Evolutionary conservation across 2,113 vertebrate species (phyloP).

Genomic region (Elgaria multicarinata): DNA sequence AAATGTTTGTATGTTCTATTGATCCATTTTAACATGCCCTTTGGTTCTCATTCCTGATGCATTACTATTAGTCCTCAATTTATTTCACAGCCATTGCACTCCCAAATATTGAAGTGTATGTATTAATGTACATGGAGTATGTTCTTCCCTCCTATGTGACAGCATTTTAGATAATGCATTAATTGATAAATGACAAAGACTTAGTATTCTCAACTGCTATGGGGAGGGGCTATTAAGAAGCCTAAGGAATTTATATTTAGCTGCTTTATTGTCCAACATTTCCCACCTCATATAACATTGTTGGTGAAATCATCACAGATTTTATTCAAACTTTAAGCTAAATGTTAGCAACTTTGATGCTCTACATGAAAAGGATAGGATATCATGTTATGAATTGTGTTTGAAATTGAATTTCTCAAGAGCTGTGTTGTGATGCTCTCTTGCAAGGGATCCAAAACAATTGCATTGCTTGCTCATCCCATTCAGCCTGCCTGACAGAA

Average conservation of each 20-base stretch:
- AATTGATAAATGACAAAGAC: background rate
- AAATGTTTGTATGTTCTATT: conserved; percentile 11
- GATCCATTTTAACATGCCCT: background rate
- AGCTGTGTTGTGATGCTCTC: background rate
- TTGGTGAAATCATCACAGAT: background rate
- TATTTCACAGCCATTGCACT: background rate
- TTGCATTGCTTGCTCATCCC: background rate
- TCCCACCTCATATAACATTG: background rate
- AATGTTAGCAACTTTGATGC: background rate
- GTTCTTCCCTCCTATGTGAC: background rate
- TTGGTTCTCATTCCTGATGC: background rate
- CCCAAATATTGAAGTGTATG: background rate
- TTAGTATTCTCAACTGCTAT: background rate
- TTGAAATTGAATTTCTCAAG: background rate
- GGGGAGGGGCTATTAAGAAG: background rate
- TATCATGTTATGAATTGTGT: background rate
- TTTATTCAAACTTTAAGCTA: background rate
- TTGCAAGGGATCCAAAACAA: background rate
- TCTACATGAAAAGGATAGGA: background rate
- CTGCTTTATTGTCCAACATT: conserved; percentile 2
- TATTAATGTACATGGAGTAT: background rate
- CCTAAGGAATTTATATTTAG: background rate
- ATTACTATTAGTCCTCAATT: conserved; percentile 1
- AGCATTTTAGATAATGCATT: background rate
- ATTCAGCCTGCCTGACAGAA: background rate